Conservation (phyloP, 2,113 vertebrate genomes). For the Crotalus horridus region DNA sequence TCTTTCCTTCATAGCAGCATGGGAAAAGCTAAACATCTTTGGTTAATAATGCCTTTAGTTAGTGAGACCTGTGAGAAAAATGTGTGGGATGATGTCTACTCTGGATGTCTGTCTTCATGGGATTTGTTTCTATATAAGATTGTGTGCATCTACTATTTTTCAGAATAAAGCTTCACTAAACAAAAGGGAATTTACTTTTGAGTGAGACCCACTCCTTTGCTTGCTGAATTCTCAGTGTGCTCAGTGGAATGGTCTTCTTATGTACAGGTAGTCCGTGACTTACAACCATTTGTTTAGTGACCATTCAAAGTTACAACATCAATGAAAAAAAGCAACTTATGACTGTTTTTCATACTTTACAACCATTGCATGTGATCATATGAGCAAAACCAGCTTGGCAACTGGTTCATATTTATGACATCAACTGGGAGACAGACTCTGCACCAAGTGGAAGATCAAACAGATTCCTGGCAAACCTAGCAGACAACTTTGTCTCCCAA, state of each 20-base stretch:
- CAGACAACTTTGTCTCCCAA: too few species aligned
- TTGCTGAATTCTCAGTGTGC: background rate
- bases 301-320: background rate
- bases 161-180: background rate
- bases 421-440: too few species aligned
- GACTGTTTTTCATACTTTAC: background rate
- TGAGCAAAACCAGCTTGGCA: background rate
- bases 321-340: background rate
- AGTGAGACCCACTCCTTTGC: too few species aligned
- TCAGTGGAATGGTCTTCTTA: background rate
- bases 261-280: background rate
- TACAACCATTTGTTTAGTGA: background rate
- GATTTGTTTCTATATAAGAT: background rate
- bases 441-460: too few species aligned
- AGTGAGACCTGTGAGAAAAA: too few species aligned
- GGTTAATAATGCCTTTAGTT: background rate
- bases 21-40: background rate
- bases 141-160: background rate
- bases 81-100: too few species aligned
- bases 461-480: too few species aligned
- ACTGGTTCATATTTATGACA: background rate
- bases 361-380: background rate
- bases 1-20: background rate
- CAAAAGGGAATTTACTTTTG: too few species aligned
- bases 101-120: background rate